Evolutionary conservation across 2,797 vertebrate species (phyloP).

Genomic region (Hybognathus amarus): DNA sequence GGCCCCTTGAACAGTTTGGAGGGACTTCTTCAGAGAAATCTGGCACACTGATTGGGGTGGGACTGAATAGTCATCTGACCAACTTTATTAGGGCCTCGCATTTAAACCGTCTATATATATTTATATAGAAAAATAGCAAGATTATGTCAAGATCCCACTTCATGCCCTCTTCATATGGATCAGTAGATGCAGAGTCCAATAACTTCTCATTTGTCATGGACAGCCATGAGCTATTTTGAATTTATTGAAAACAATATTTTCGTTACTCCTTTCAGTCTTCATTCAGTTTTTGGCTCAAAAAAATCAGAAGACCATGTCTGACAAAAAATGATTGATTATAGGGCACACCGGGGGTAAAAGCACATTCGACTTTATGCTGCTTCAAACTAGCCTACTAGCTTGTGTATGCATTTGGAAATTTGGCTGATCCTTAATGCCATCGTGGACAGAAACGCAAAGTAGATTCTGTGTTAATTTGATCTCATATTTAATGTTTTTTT

Average conservation of each 20-base stretch:
- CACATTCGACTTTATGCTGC: too few species aligned
- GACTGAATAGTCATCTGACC: not conserved
- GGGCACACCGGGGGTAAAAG: too few species aligned
- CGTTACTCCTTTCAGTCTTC: not conserved
- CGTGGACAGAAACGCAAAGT: not conserved
- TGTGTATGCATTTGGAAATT: too few species aligned
- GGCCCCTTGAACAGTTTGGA: constrained; percentile 1
- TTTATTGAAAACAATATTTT: not conserved
- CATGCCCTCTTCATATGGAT: not conserved
- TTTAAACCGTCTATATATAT: not conserved
- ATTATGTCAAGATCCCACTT: not conserved
- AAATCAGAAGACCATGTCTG: not conserved
- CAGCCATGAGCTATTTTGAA: not conserved
- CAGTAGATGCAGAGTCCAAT: not conserved
- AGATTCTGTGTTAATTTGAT: not conserved
- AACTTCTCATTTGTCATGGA: not conserved
- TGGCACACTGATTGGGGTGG: not conserved
- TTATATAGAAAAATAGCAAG: not conserved
- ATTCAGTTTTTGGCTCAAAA: not conserved
- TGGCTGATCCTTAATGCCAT: too few species aligned
- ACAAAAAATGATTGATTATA: not conserved
- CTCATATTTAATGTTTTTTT: not conserved
- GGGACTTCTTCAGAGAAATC: not conserved
- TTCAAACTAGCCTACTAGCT: too few species aligned
- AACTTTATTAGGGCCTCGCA: not conserved